Conservation (phyloP, 2,888 invertebrate species). For the Alitta virens region DNA sequence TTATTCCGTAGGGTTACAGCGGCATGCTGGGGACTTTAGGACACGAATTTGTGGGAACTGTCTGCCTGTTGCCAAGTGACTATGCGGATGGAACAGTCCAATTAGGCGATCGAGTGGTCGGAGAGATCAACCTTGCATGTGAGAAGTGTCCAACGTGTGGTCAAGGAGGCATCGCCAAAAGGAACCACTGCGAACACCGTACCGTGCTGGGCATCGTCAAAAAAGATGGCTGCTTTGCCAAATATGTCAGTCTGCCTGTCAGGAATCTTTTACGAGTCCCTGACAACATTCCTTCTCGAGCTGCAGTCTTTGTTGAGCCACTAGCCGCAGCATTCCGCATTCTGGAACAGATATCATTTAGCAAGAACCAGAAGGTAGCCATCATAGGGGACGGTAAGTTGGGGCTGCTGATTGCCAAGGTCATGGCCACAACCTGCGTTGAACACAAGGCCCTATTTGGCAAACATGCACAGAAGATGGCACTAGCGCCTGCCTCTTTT, state of each 20-base stretch:
- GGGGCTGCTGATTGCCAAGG: conserved; percentile 23
- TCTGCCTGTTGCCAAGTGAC: not conserved
- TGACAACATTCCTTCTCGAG: not conserved
- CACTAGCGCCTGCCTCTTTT: conserved; percentile 1
- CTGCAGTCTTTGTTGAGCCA: conserved; percentile 27
- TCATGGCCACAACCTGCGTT: not conserved
- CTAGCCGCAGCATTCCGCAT: conserved; percentile 30
- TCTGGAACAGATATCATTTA: conserved; percentile 21
- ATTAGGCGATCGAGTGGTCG: conserved; percentile 23
- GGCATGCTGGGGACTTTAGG: conserved; percentile 12
- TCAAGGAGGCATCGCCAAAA: conserved; percentile 7
- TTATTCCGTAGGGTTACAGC: not conserved
- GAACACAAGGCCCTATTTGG: conserved; percentile 11
- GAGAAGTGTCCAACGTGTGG: conserved; percentile 13
- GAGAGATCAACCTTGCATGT: conserved; percentile 27
- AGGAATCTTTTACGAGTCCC: conserved; percentile 23
- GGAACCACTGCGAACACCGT: conserved; percentile 27
- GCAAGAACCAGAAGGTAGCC: conserved; percentile 11
- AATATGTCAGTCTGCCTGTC: conserved; percentile 24
- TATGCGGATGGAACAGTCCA: not conserved
- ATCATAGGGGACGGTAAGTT: conserved; percentile 30
- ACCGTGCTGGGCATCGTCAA: conserved; percentile 27
- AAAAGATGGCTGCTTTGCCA: conserved; percentile 24
- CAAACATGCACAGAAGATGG: conserved; percentile 17
- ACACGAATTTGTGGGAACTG: conserved; percentile 29